Evolutionary conservation across 1,140 invertebrate genomes (phyloP), one percentile per base, ranked within the genome.

Genomic region (Microvelia longipes): DNA sequence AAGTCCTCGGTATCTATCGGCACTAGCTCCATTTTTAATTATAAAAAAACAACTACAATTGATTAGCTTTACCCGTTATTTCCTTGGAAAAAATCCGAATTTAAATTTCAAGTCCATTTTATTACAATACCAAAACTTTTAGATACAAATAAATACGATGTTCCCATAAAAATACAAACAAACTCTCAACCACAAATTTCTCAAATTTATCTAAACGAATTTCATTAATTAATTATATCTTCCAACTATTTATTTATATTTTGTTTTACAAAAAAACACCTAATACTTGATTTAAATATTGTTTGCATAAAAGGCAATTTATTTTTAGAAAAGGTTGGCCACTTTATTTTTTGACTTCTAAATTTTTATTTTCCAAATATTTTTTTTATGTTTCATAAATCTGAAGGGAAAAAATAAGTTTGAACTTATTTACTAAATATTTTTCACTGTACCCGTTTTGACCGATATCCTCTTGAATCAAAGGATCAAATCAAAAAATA

Each of bases 381-480:
- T 70, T 66, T 60, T 70, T 19, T 24, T 28, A 30, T 69, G 5
- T 69, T 67, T 70, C 62, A 67, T 61, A 67, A 65, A 67, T 67
- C 62, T 67, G 60, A 70, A 70, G 30, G 64, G 63, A 29, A 69
- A 60, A 60, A 67, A 70, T 68, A 30, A 50, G 50, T n/a, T 66
- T 50, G 67, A 70, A 29, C 64, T 68, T 64, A 29, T 25, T 60
- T 30, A 26, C 19, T 63, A 68, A n/a, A 5, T 30, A 24, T 30
- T 64, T 64, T 68, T 67, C 60, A 69, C 66, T 72, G 69, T 72
- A 72, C 71, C 71, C 71, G 71, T 72, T 72, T 72, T 70, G 71
- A 72, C 71, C 71, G 71, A 72, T 68, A 66, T 66, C 71, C 71
- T 72, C 71, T 70, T 60, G 63, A 30, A 66, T 70, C 68, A n/a